Conservation (phyloP, 2,888 invertebrate species). For the Drosophila lutescens region DNA sequence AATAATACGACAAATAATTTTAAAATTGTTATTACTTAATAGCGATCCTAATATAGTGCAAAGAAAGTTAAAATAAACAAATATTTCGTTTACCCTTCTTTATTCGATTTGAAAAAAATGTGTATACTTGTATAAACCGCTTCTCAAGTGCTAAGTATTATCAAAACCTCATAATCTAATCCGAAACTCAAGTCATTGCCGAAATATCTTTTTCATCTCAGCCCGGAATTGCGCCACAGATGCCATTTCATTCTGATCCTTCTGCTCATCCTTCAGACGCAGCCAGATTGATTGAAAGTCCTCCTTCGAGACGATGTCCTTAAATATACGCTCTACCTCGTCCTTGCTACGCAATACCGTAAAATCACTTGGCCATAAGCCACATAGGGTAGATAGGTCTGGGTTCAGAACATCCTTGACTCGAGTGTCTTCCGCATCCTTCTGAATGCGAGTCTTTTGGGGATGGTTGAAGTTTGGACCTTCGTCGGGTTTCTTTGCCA, state of each 20-base stretch:
- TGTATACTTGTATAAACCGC: not conserved
- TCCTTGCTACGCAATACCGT: not conserved
- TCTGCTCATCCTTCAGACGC: not conserved
- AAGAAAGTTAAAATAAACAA: no score
- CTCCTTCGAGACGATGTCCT: not conserved
- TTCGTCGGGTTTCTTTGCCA: slow-evolving; percentile 1
- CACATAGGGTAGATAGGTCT: not conserved
- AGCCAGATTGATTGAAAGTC: slow-evolving; percentile 18
- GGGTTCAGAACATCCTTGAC: slow-evolving; percentile 13
- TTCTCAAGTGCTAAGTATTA: not conserved
- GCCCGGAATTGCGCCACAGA: slow-evolving; percentile 53
- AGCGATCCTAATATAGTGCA: no score
- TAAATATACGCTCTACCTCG: slow-evolving; percentile 19
- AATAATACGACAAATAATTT: not conserved
- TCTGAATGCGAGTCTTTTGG: not conserved
- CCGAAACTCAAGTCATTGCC: no score
- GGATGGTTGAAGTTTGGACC: fast-evolving
- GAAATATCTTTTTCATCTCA: slow-evolving; percentile 35
- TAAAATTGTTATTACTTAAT: no score
- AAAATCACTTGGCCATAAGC: slow-evolving; percentile 23
- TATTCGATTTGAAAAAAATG: not conserved
- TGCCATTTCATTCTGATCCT: slow-evolving; percentile 7
- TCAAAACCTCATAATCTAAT: not conserved
- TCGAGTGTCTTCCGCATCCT: slow-evolving; percentile 9
- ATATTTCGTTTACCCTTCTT: no score